These are phyloP conservation scores for Oligia strigilis DNA, from an alignment of 2,888 invertebrate species.

Conservation along the genomic window DNA sequence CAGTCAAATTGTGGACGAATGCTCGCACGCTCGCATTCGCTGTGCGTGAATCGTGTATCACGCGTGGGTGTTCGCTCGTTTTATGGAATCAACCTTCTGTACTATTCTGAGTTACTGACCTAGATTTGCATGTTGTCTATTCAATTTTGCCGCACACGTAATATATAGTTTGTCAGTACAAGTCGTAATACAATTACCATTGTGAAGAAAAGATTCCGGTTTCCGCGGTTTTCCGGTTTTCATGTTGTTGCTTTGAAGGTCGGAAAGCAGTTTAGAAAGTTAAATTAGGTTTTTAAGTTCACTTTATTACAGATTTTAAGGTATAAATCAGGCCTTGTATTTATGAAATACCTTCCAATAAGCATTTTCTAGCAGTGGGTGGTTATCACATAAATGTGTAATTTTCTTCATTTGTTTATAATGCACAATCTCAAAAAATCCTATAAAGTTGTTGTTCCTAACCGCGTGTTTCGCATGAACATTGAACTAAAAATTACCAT, in stretches of 20 bases:
- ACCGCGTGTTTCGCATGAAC: neutral
- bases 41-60: neutral
- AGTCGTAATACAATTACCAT: conserved; percentile 54
- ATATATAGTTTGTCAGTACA: conserved; percentile 40
- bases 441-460: neutral
- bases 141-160: conserved; percentile 66
- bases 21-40: neutral
- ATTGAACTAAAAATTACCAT: conserved; percentile 14
- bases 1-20: neutral
- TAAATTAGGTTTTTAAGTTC: neutral
- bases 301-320: too few relatives aligned
- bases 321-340: neutral
- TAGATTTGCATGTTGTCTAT: conserved; percentile 70
- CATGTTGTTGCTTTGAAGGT: conserved; percentile 15
- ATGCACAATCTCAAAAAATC: neutral
- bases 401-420: neutral
- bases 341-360: neutral
- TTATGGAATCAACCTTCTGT: conserved; percentile 9
- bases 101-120: conserved; percentile 41
- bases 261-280: neutral
- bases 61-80: neutral
- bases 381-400: neutral
- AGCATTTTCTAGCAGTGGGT: neutral
- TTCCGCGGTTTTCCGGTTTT: conserved; percentile 22
- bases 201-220: conserved; percentile 40